Evolutionary conservation across 2,113 vertebrate species (phyloP).

Genomic region (Protobothrops mucrosquamatus): DNA sequence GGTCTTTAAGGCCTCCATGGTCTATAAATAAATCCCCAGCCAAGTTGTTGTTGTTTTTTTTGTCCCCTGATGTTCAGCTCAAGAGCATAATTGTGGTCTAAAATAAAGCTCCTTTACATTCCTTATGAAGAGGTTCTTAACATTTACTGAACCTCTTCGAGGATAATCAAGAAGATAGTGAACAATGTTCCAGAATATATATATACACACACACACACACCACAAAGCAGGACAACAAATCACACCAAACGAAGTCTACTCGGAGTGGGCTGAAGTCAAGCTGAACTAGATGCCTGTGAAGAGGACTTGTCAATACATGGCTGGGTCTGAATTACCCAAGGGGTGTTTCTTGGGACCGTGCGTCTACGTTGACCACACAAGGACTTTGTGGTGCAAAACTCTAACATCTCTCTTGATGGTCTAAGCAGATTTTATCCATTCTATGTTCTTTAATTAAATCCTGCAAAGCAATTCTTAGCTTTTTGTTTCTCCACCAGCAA

Average conservation of each 20-base stretch:
- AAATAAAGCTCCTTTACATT: slow-evolving; percentile 45
- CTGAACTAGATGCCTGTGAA: background rate
- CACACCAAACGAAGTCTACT: too few relatives aligned
- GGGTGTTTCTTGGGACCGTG: too few relatives aligned
- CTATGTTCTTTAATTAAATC: background rate
- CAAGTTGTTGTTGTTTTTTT: slow-evolving; percentile 57
- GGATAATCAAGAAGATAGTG: background rate
- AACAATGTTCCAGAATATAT: background rate
- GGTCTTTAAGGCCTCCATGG: slow-evolving; percentile 97
- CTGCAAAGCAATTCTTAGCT: background rate
- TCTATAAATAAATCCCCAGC: slow-evolving; percentile 77
- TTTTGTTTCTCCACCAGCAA: too few relatives aligned
- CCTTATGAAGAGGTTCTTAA: slow-evolving; percentile 25
- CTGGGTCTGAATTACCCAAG: background rate
- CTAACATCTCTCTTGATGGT: background rate
- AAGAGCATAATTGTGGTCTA: slow-evolving; percentile 40
- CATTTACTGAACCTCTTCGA: background rate
- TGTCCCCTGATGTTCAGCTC: slow-evolving; percentile 46
- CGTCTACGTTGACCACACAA: background rate
- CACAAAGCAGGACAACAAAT: background rate
- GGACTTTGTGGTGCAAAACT: background rate
- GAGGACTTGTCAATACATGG: background rate
- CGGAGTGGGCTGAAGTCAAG: background rate
- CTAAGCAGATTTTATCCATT: background rate
- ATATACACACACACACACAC: too few relatives aligned